These are phyloP conservation scores for Caradrina kadenii DNA, from an alignment of 2,888 invertebrate species.

Conservation along the genomic window DNA sequence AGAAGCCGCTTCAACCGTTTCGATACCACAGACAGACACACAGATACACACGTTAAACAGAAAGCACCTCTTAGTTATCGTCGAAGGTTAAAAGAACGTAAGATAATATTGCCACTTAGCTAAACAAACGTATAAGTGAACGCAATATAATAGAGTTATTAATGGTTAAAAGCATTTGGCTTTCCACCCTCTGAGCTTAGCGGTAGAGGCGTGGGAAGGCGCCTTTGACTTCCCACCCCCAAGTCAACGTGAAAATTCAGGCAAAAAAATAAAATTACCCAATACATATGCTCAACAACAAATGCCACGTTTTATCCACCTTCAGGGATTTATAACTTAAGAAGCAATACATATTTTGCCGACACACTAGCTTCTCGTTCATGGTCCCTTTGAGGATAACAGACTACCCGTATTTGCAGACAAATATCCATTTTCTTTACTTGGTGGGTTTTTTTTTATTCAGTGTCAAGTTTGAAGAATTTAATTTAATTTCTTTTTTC, in stretches of 20 bases:
- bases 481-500: conserved; percentile 5
- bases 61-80: too few relatives aligned
- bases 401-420: not conserved
- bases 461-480: conserved; percentile 4
- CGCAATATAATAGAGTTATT: conserved; percentile 29
- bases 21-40: too few relatives aligned
- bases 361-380: conserved; percentile 14
- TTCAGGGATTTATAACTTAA: conserved; percentile 49
- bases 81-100: not conserved
- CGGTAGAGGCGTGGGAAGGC: conserved; percentile 11
- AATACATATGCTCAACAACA: conserved; percentile 21
- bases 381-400: conserved; percentile 33
- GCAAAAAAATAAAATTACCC: conserved; percentile 35
- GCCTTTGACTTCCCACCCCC: conserved; percentile 29
- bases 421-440: conserved; percentile 15
- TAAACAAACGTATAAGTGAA: conserved; percentile 25
- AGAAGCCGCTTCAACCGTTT: too few relatives aligned
- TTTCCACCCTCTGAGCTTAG: conserved; percentile 4
- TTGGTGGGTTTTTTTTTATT: conserved; percentile 15
- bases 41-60: too few relatives aligned
- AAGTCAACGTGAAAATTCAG: not conserved
- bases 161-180: conserved; percentile 40
- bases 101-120: conserved; percentile 39
- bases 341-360: conserved; percentile 38
- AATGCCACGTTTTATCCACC: conserved; percentile 47